Percentiles rank a stretch among this genome's conserved stretches.
Conservation (phyloP, 2,113 vertebrate species). For the Myodes glareolus region DNA sequence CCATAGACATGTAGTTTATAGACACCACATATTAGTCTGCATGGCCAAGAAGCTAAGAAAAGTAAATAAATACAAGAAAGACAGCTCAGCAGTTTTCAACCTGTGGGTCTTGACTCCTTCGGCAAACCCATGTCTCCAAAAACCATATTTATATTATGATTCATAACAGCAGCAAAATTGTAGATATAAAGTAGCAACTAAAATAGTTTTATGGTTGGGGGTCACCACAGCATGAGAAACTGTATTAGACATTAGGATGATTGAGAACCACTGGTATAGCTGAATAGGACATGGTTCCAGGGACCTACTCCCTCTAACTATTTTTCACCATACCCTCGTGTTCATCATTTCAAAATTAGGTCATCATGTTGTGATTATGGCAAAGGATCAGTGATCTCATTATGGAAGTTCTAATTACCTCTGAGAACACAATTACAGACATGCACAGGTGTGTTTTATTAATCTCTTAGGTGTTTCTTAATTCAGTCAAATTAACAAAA, state of each 20-base stretch:
- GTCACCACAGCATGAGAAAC: not conserved
- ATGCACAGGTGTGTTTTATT: not conserved
- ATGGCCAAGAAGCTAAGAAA: not conserved
- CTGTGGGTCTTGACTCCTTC: not conserved
- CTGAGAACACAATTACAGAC: not conserved
- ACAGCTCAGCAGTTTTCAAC: not conserved
- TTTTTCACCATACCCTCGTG: not conserved
- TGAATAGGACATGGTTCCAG: not conserved
- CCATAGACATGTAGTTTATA: not conserved
- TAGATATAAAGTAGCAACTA: not conserved
- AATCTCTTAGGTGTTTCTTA: not conserved
- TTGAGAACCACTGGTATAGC: not conserved
- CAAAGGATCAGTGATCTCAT: not conserved
- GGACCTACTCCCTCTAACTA: not conserved
- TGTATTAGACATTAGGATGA: not conserved
- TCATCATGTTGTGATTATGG: not conserved
- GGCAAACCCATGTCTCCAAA: not conserved
- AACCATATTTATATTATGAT: not conserved
- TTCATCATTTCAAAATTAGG: not conserved
- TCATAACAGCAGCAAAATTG: not conserved
- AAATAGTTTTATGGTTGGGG: not conserved
- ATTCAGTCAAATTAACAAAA: not conserved
- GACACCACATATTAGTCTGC: not conserved
- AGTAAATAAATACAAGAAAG: not conserved
- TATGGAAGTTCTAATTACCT: not conserved